These are phyloP conservation scores for Blastobasis adustella DNA, from an alignment of 2,888 invertebrate genomes.

Conservation along the genomic window DNA sequence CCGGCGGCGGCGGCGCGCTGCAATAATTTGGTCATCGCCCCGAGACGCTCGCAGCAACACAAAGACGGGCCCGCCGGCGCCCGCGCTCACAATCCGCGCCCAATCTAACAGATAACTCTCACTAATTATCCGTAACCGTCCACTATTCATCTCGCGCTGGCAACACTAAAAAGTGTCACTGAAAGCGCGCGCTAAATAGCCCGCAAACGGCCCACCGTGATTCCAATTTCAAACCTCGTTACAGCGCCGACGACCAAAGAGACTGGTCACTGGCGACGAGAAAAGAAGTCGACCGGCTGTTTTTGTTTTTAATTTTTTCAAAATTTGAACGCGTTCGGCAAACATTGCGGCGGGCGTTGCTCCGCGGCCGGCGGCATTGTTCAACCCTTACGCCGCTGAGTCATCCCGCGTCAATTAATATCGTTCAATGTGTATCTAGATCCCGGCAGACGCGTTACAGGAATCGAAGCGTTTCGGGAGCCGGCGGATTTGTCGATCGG, in stretches of 20 bases:
- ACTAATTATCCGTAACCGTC: constrained; percentile 47
- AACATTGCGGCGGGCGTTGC: constrained; percentile 19
- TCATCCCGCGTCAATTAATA: constrained; percentile 66
- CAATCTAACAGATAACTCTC: constrained; percentile 43
- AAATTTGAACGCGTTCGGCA: constrained; percentile 39
- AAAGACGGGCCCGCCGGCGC: background rate
- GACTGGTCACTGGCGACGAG: constrained; percentile 23
- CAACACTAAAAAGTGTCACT: constrained; percentile 46
- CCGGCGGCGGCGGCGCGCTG: constrained; percentile 55
- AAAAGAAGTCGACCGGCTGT: constrained; percentile 18
- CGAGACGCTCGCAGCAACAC: constrained; percentile 18
- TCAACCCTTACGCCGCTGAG: constrained; percentile 57
- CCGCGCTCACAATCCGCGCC: constrained; percentile 21
- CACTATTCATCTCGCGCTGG: constrained; percentile 40
- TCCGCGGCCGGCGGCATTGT: constrained; percentile 34
- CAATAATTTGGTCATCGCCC: constrained; percentile 69
- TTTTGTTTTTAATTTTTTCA: constrained; percentile 17
- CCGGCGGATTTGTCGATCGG: constrained; percentile 47
- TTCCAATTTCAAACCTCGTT: constrained; percentile 68
- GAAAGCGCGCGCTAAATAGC: constrained; percentile 48
- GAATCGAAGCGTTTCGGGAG: constrained; percentile 53
- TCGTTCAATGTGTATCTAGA: constrained; percentile 61
- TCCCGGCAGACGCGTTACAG: constrained; percentile 52
- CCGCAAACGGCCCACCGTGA: constrained; percentile 48
- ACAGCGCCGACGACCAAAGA: constrained; percentile 39